Evolutionary conservation across 2,797 vertebrate genomes (phyloP).

Genomic region (Onychomys arenicola): DNA sequence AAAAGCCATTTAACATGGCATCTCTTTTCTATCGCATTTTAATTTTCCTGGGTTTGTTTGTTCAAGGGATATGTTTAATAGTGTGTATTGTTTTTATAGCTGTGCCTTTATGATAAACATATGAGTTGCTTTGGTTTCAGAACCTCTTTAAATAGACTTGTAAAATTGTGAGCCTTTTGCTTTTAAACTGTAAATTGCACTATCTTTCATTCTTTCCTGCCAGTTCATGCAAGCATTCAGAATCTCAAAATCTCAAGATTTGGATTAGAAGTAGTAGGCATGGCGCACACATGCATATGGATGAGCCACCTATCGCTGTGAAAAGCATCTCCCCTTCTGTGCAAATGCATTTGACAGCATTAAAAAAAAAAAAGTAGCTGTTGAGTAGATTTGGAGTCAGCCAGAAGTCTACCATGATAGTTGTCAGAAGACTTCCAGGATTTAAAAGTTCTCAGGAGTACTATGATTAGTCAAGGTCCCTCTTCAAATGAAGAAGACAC

Average conservation of each 20-base stretch:
- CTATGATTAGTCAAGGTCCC: constrained; percentile 2
- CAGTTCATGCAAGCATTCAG: constrained; percentile 29
- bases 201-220: constrained; percentile 50
- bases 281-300: background rate
- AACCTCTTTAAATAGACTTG: constrained; percentile 39
- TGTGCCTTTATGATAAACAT: background rate
- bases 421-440: constrained; percentile 27
- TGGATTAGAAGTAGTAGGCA: background rate
- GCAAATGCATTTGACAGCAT: constrained; percentile 35
- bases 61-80: constrained; percentile 8
- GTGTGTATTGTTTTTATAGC: background rate
- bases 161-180: constrained; percentile 52
- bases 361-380: constrained; percentile 38
- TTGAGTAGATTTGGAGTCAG: constrained; percentile 40
- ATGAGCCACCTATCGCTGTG: background rate
- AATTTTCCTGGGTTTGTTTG: background rate
- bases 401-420: background rate
- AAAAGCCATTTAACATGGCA: background rate
- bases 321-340: background rate
- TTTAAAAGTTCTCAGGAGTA: background rate
- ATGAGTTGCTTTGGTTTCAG: constrained; percentile 30
- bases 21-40: background rate
- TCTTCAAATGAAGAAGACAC: constrained; percentile 24
- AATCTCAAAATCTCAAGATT: constrained; percentile 35
- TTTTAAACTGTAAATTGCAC: constrained; percentile 61